Evolutionary conservation across 2,888 invertebrate genomes (phyloP).

Genomic region (Melinaea marsaeus): DNA sequence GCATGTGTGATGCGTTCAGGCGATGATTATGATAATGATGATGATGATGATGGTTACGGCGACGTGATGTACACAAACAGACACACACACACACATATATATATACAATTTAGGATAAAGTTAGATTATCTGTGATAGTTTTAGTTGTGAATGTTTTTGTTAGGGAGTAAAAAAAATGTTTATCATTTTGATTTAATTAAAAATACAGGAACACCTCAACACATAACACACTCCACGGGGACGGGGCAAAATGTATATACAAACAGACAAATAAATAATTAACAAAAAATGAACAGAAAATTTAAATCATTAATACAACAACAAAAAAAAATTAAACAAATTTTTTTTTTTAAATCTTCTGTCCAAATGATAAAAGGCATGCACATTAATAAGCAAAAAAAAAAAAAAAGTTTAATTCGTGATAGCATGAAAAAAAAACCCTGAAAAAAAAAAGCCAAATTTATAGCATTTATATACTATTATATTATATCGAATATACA

Average conservation of each 20-base stretch:
- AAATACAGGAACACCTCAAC: constrained; percentile 42
- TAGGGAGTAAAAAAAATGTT: constrained; percentile 2
- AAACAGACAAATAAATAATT: constrained; percentile 19
- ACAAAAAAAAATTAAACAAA: neutral
- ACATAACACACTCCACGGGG: constrained; percentile 67
- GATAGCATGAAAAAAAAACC: constrained; percentile 13
- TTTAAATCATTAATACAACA: neutral
- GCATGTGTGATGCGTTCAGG: constrained; percentile 62
- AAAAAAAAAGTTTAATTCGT: constrained; percentile 14
- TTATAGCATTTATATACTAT: too few species aligned
- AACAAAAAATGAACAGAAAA: constrained; percentile 24
- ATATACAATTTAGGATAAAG: neutral
- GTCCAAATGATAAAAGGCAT: constrained; percentile 20
- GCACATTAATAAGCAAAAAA: constrained; percentile 27
- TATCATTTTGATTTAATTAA: constrained; percentile 12
- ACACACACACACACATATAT: constrained; percentile 10
- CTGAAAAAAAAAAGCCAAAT: constrained; percentile 14
- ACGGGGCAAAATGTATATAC: constrained; percentile 19
- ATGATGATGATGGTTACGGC: constrained; percentile 51
- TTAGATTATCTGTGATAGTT: too few species aligned
- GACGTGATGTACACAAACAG: constrained; percentile 20
- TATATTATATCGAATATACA: constrained; percentile 10
- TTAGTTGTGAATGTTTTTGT: neutral
- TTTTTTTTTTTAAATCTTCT: constrained; percentile 10
- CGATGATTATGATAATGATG: constrained; percentile 49